Evolutionary conservation across 1,140 invertebrate species (phyloP), one percentile per base, ranked within the genome.

Genomic region (Epicauta chinensis): DNA sequence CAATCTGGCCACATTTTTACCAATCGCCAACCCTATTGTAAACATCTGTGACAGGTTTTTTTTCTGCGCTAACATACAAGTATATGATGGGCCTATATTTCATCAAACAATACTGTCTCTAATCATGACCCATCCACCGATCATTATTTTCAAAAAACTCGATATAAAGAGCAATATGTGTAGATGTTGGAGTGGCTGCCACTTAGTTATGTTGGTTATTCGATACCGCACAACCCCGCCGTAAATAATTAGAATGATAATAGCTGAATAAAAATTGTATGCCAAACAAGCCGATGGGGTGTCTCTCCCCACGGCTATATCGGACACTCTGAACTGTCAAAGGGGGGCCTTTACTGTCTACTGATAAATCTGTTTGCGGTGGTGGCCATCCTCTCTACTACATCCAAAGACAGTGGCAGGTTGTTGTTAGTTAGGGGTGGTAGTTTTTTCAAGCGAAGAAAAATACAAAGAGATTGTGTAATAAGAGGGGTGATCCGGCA

Each of bases 231-330:
- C 60, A 23, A 2, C 23, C 23, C 58, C 45, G 45, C 32, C 55
- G 50, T 57, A 56, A 62, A 64, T 64, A 62, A 64, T 64, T 64
- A 64, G 55, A 64, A 64, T 64, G 60, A 64, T 64, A 64, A 64
- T 64, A 60, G 60, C 47, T 52, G 58, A 56, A 60, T 62, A 64
- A 64, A 64, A 64, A 64, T 51, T 53, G 53, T 55, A 61, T 51
- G 47, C 38, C 59, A 61, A 59, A 56, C 55, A 56, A 56, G 45
- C 45, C 49, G 49, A 42, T 42, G 55, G 55, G 55, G 55, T 23
- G 16, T 42, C 49, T 51, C 45, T 56, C 56, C 56, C 53, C 50
- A 53, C 50, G 51, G 49, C 41, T 23, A 23, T 23, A 53, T 56
- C 52, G 56, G 56, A 58, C 55, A 61, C 59, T 53, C 54, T 49